These are phyloP conservation scores for Threskiornis aethiopicus DNA, from an alignment of 2,797 vertebrate species.

Conservation along the genomic window DNA sequence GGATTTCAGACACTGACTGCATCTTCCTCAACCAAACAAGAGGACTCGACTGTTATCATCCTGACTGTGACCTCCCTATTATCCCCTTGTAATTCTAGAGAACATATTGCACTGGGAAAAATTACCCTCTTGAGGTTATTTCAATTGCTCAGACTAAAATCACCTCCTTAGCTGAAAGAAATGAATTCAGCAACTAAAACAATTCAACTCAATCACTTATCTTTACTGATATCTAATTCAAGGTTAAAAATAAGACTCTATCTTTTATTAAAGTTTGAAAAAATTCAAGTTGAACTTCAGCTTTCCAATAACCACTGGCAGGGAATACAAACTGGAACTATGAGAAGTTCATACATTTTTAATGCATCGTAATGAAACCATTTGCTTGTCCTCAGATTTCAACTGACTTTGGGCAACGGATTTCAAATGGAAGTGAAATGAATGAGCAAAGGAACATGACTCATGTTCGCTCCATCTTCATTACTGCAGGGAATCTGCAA, in stretches of 20 bases:
- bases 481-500: background rate
- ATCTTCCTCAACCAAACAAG: background rate
- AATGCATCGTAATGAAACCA: background rate
- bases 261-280: background rate
- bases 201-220: background rate
- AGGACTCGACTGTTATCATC: background rate
- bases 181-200: background rate
- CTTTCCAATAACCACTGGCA: background rate
- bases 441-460: background rate
- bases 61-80: background rate
- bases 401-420: background rate
- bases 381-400: background rate
- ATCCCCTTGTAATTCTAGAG: slow-evolving; percentile 10
- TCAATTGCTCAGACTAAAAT: background rate
- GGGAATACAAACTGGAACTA: background rate
- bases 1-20: background rate
- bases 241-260: background rate
- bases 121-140: slow-evolving; percentile 17
- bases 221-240: slow-evolving; percentile 2
- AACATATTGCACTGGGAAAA: background rate
- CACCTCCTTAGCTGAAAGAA: background rate
- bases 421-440: background rate
- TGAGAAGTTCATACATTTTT: background rate
- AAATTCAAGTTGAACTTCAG: background rate
- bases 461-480: background rate